Base-by-base conservation (phyloP, 1,140 invertebrate species). In the Subanguina moxae region DNA sequence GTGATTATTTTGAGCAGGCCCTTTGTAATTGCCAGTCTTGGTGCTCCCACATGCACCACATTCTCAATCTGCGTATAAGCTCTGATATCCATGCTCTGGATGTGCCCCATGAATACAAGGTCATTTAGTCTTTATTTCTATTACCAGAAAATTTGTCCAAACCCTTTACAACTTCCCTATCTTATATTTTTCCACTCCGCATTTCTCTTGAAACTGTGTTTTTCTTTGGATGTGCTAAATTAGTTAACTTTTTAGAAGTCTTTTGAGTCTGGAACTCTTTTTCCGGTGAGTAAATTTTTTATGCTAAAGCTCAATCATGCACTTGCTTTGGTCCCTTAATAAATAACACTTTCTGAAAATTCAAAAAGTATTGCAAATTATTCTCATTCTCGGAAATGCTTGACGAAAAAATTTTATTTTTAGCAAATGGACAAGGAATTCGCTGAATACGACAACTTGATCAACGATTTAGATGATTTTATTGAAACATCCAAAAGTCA, bases 81-180 rank as follows among this genome's bases (percentile, higher is more conserved):
- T 62, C 74, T 15, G 78, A 79, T 46, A 73, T 81, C 42, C 63
- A 69, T 27, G 80, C 78, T n/a, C 56, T 80, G 17, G 80, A 82
- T 45, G 71, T 79, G 27, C 78, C 78, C 13, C 70, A 82, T 28
- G 78, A 79, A 58, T 79, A 82, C 58, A 80, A 80, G 68, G 78
- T 82, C 58, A 38, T 38, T 38, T 38, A n/a, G n/a, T 38, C 11
- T 11, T 38, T 38, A 5, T 38, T 38, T 38, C 32, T 38, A 38
- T 5, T 38, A 5, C 32, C 32, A 5, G n/a, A 38, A 38, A 11
- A 5, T 38, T 5, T 38, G 11, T 38, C 11, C 32, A 38, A 38
- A 38, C 3, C 3, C 32, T 38, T 38, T 56, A 5, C 52, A 3
- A 56, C 3, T 13, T 13, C 13, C 13, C 52, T 13, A 28, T 13